Conservation (phyloP, 1,140 invertebrate species). For the Eueides isabella region DNA sequence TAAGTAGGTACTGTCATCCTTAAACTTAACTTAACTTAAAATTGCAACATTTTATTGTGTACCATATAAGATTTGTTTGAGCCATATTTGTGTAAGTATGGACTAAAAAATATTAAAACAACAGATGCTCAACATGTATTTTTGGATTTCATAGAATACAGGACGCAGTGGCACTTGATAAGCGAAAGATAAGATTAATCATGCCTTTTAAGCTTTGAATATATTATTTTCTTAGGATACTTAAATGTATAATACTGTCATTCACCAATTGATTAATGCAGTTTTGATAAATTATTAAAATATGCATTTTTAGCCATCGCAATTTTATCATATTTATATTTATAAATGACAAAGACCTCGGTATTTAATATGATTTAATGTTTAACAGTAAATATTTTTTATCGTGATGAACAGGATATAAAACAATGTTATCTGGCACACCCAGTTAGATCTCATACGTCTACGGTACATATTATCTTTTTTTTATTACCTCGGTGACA, state of each 20-base stretch:
- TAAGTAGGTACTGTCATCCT: not conserved
- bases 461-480: not conserved
- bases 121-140: not conserved
- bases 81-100: not conserved
- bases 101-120: not conserved
- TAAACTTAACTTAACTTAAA: not conserved
- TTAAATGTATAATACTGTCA: not conserved
- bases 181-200: not conserved
- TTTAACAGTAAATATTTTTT: not conserved
- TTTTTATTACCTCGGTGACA: not conserved
- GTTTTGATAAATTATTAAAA: conserved; percentile 8
- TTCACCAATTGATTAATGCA: conserved; percentile 4
- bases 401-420: conserved; percentile 6
- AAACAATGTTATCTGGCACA: not conserved
- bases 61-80: not conserved
- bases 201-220: not conserved
- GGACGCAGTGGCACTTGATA: not conserved
- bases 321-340: conserved; percentile 8
- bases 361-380: not conserved
- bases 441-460: not conserved
- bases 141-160: not conserved
- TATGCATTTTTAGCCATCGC: conserved; percentile 1
- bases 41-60: not conserved
- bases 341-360: not conserved
- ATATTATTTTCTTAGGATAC: not conserved